These are phyloP conservation scores for Vanessa tameamea DNA, from an alignment of 1,140 invertebrate genomes.

Conservation along the genomic window DNA sequence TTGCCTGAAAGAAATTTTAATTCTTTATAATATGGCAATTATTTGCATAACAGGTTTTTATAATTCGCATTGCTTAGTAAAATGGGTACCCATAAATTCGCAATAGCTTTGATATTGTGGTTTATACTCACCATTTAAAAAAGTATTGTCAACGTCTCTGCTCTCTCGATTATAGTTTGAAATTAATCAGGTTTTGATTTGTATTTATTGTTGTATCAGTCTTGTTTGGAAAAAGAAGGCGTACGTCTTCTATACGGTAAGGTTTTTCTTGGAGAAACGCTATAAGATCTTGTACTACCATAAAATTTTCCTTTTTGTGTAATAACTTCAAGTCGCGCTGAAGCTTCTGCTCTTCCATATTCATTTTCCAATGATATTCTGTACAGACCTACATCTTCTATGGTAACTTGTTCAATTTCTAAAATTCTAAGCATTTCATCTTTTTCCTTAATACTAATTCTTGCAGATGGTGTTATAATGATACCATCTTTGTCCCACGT, in stretches of 20 bases:
- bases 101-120: constrained; percentile 12
- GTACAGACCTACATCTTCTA: constrained; percentile 91
- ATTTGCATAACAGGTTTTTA: not conserved
- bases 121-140: constrained; percentile 7
- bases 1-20: constrained; percentile 15
- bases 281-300: constrained; percentile 58
- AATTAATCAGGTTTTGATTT: constrained; percentile 15
- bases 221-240: constrained; percentile 60
- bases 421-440: constrained; percentile 89
- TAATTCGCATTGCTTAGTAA: constrained; percentile 35
- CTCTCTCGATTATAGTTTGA: not conserved
- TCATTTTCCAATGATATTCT: constrained; percentile 91
- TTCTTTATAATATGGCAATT: not conserved
- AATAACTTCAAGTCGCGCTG: constrained; percentile 90
- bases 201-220: constrained; percentile 47
- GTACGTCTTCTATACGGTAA: constrained; percentile 52
- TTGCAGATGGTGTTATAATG: constrained; percentile 83
- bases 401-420: constrained; percentile 88
- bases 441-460: constrained; percentile 86
- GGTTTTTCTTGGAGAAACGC: constrained; percentile 58
- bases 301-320: constrained; percentile 70
- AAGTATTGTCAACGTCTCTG: constrained; percentile 12
- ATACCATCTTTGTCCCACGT: constrained; percentile 90
- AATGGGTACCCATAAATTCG: constrained; percentile 61
- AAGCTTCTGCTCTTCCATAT: constrained; percentile 89